Conservation (phyloP, 1,140 invertebrate genomes). For the Luehdorfia chinensis region DNA sequence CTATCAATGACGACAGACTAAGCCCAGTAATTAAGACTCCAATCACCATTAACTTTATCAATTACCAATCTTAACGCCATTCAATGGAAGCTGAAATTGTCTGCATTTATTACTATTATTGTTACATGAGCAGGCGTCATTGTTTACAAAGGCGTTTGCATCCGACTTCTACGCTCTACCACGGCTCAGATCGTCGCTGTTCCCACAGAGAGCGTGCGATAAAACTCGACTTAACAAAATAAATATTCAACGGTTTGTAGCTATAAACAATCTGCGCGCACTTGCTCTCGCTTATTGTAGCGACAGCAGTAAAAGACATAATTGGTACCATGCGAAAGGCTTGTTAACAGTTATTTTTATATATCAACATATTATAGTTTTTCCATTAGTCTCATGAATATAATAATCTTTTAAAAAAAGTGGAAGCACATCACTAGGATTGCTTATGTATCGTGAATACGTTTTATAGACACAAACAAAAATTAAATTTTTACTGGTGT, state of each 20-base stretch:
- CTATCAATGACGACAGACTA: too few relatives aligned
- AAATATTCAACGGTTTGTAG: conserved; percentile 67
- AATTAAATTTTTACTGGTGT: too few relatives aligned
- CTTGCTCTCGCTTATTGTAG: conserved; percentile 32
- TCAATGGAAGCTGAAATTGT: conserved; percentile 24
- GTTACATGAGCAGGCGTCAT: conserved; percentile 35
- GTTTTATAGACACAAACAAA: too few relatives aligned
- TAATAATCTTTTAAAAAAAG: too few relatives aligned
- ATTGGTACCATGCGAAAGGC: too few relatives aligned
- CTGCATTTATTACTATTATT: conserved; percentile 30
- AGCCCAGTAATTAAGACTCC: conserved; percentile 12
- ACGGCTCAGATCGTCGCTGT: conserved; percentile 27
- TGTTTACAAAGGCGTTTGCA: conserved; percentile 52
- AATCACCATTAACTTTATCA: conserved; percentile 11
- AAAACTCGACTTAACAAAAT: conserved; percentile 66
- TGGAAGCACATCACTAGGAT: too few relatives aligned
- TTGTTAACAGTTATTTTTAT: too few relatives aligned
- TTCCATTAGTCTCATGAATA: too few relatives aligned
- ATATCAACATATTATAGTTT: too few relatives aligned
- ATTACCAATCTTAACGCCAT: conserved; percentile 8
- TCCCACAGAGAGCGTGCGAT: conserved; percentile 68
- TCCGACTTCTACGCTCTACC: conserved; percentile 36
- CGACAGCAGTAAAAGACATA: conserved; percentile 21
- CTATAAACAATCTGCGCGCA: conserved; percentile 55
- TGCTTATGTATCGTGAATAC: too few relatives aligned